Percentiles rank a stretch among this genome's conserved stretches.
These are phyloP conservation scores for Balaeniceps rex DNA, from an alignment of 2,113 vertebrate genomes.

Conservation along the genomic window DNA sequence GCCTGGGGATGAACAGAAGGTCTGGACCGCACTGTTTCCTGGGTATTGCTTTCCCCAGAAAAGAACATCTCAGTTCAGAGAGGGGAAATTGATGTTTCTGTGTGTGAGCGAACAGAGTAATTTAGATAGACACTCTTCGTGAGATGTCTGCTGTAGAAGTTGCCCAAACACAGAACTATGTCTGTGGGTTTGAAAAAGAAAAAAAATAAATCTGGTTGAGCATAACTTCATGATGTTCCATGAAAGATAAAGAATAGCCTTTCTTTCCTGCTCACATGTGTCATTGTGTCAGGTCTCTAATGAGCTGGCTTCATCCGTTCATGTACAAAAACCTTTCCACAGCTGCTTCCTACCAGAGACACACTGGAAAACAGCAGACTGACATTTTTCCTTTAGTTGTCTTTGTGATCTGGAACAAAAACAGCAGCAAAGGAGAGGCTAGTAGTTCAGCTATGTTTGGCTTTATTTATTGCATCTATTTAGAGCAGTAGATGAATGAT, in stretches of 20 bases:
- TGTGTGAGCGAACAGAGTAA: neutral
- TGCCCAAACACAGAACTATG: neutral
- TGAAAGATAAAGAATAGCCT: neutral
- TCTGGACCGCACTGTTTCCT: neutral
- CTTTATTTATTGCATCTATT: slow-evolving; percentile 19
- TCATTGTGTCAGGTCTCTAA: slow-evolving; percentile 40
- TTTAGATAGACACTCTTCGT: accelerated
- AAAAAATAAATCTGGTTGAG: neutral
- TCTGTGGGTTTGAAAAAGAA: neutral
- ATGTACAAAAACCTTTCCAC: neutral
- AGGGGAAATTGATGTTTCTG: neutral
- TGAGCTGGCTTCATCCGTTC: slow-evolving; percentile 44
- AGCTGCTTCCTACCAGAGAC: slow-evolving; percentile 66
- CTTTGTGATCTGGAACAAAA: slow-evolving; percentile 23
- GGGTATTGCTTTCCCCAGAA: neutral
- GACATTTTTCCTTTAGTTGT: slow-evolving; percentile 37
- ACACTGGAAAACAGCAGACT: slow-evolving; percentile 47
- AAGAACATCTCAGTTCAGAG: neutral
- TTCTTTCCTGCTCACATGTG: slow-evolving; percentile 36
- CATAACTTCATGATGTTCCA: neutral
- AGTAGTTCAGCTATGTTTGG: neutral
- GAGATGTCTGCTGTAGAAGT: neutral
- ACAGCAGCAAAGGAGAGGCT: neutral
- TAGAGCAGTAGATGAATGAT: neutral
- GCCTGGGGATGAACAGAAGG: neutral